Percentiles rank a stretch among this genome's conserved stretches.
These are phyloP conservation scores for Leptinotarsa lineolata DNA, from an alignment of 1,140 invertebrate species.

Conservation along the genomic window DNA sequence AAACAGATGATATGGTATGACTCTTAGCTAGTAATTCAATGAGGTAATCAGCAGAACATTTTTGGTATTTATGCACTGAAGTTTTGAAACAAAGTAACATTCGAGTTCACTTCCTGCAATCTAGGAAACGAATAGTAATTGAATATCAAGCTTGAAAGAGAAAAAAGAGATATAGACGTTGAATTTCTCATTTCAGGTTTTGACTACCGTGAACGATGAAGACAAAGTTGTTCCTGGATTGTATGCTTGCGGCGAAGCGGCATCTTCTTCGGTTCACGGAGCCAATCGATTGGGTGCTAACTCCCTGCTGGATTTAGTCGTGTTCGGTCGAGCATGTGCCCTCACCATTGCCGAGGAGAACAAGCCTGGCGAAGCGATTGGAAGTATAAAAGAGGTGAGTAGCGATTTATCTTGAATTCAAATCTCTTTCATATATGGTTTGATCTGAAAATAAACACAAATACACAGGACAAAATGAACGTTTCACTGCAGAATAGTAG, in stretches of 20 bases:
- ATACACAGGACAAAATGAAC: too few species aligned
- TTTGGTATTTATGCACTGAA: too few species aligned
- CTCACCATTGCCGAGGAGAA: constrained; percentile 69
- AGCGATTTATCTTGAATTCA: background rate
- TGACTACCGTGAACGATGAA: constrained; percentile 58
- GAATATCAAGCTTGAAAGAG: too few species aligned
- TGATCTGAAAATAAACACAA: too few species aligned
- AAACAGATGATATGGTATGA: too few species aligned
- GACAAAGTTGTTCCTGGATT: constrained; percentile 63
- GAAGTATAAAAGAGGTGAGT: constrained; percentile 62
- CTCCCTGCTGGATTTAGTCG: constrained; percentile 81
- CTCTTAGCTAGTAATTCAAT: too few species aligned
- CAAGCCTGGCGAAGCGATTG: constrained; percentile 69
- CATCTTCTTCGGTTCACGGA: constrained; percentile 75
- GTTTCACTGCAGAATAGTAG: too few species aligned
- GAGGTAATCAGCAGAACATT: too few species aligned
- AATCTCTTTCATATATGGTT: too few species aligned
- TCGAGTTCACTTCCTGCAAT: background rate
- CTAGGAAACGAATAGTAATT: background rate
- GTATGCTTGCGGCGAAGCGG: constrained; percentile 61
- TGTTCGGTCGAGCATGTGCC: constrained; percentile 82
- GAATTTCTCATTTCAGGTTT: constrained; percentile 55
- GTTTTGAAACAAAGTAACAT: background rate
- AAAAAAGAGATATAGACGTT: too few species aligned
- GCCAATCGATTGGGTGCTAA: constrained; percentile 87